Base-by-base conservation (phyloP, 1,140 invertebrate species). In the Tachypleus tridentatus region DNA sequence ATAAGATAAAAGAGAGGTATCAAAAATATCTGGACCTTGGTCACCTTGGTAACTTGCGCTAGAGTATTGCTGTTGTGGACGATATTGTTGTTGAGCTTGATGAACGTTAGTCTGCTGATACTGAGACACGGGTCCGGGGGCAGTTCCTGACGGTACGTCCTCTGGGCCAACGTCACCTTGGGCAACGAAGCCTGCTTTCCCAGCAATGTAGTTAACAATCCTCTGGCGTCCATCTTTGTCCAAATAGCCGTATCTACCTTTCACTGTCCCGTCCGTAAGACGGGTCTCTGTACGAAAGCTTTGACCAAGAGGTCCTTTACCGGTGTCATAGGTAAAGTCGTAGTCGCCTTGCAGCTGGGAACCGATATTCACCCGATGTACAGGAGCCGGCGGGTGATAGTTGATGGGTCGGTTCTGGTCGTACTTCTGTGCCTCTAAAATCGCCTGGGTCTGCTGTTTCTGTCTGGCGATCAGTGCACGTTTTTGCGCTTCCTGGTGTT, bases 131-230 rank as follows among this genome's bases (percentile, higher is more conserved):
- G 29, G 29, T 29, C 29, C 29, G 29, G 29, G 29, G 29, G 29
- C 29, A 29, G 29, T 29, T 29, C 29, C 29, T 29, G 29, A 29
- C 29, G 29, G 29, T 29, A 29, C 29, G 29, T 29, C 67, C 47
- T 52, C 58, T 48, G 69, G 63, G 29, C 62, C 70, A 50, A 60
- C 53, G 60, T 80, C 79, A 48, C 76, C 78, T 69, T 80, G 72
- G 47, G 79, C 80, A 72, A 79, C 79, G 72, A 84, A 85, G 3
- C 84, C 84, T 56, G 83, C 80, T 73, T 85, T 84, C 11, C 84
- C 84, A 4, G 84, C 84, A 4, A 80, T 78, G 70, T 85, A 86
- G 71, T 83, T 84, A 4, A 85, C 79, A 10, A 82, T 82, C 63
- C 82, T 82, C n/a, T 73, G 68, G 3, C 67, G 57, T 10, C 82